Base-by-base conservation (phyloP, 2,797 vertebrate species). In the Microchirus variegatus region DNA sequence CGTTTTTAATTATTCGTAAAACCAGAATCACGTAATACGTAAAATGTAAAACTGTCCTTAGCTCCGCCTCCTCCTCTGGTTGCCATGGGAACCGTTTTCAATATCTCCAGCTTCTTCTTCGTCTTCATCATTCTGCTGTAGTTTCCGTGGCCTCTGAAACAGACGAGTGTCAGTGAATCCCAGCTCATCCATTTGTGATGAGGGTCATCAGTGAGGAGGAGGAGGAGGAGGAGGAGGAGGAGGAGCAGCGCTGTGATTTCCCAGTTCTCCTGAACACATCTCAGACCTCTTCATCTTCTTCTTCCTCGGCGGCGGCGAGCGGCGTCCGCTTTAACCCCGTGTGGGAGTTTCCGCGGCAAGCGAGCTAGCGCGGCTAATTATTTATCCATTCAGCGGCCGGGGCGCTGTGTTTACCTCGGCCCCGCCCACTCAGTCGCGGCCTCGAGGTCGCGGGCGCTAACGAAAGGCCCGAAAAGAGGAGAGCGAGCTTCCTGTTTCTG, bases 201-300 rank as follows among this genome's bases (percentile, higher is more conserved):
- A 67, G 67, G 80, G 76, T 84, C 80, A 81, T 60, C 44, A 70
- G 67, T 80, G 83, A 80, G 72, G 73, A 67, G 72, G 73, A 49
- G 22, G 63, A 77, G 53, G 59, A 57, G 64, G 18, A 17, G 10
- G 37, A 16, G 26, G 17, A 63, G 36, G 59, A 63, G 40, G 41
- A 15, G 11, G 41, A 50, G 46, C 51, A 40, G 62, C 4, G 31
- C 17, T 40, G 63, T 59, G 51, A 70, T 69, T 55, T 73, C 5
- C 11, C 41, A 46, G 65, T 5, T 8, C 61, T 68, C 63, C 70
- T 80, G 72, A 82, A 78, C 51, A 63, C 62, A 40, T 75, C 68
- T 50, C 64, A n/a, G 58, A 44, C 26, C 69, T 31, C 31, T 5
- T 31, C 31, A 6, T 31, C 31, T 31, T 22, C 31, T 7, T 5